Evolutionary conservation across 2,797 vertebrate species (phyloP).

Genomic region (Champsocephalus esox): DNA sequence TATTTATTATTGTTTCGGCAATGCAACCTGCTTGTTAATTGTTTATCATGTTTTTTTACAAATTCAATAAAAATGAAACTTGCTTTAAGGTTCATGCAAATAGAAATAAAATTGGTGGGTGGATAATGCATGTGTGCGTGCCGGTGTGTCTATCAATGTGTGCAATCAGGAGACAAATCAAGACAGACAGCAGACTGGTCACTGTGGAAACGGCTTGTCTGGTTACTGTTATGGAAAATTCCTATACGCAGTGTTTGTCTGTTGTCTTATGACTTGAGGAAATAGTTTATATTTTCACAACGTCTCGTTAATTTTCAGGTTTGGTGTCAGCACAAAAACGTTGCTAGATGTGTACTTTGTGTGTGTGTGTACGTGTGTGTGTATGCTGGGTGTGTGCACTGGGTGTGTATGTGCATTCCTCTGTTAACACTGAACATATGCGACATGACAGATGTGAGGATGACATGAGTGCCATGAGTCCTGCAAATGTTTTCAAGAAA

Average conservation of each 20-base stretch:
- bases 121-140: background rate
- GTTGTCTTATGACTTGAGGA: background rate
- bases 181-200: background rate
- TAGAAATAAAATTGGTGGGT: no score
- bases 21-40: slow-evolving; percentile 7
- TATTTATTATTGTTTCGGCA: slow-evolving; percentile 5
- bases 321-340: background rate
- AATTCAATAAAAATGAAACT: background rate
- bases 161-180: slow-evolving; percentile 7
- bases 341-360: background rate
- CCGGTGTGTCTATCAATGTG: background rate
- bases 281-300: background rate
- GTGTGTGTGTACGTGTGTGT: background rate
- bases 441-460: slow-evolving; percentile 14
- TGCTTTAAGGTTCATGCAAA: background rate
- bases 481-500: background rate
- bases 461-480: background rate
- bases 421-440: slow-evolving; percentile 16
- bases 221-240: slow-evolving; percentile 19
- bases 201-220: slow-evolving; percentile 1
- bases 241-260: background rate
- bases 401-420: slow-evolving; percentile 42
- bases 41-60: slow-evolving; percentile 14
- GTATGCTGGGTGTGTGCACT: background rate
- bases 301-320: background rate